Percentiles rank a stretch among this genome's conserved stretches.
Conservation (phyloP, 2,888 invertebrate species). For the Cordilura impudica region DNA sequence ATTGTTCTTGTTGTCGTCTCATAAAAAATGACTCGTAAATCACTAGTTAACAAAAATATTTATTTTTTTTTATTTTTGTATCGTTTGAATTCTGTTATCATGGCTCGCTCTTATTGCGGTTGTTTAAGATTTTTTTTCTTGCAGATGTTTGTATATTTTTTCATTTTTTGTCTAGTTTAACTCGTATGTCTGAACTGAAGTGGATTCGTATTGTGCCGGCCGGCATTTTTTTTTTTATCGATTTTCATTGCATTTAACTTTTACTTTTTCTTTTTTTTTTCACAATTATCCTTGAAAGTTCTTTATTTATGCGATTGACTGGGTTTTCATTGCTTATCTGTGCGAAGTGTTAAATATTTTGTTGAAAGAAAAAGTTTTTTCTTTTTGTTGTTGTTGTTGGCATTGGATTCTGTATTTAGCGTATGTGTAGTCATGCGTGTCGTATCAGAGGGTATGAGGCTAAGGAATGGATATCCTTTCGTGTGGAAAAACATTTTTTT, state of each 20-base stretch:
- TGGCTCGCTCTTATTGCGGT: conserved; percentile 12
- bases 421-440: not conserved
- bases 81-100: not conserved
- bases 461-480: not conserved
- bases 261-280: conserved; percentile 10
- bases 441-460: not conserved
- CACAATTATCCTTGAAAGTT: conserved; percentile 36
- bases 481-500: no score
- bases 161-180: not conserved
- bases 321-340: conserved; percentile 28
- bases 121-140: conserved; percentile 26
- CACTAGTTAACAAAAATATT: conserved; percentile 48
- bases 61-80: conserved; percentile 1
- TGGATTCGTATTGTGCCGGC: conserved; percentile 18
- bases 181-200: not conserved
- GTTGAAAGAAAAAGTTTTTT: conserved; percentile 54
- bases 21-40: conserved; percentile 46
- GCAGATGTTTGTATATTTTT: not conserved
- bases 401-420: not conserved
- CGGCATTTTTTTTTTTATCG: conserved; percentile 37
- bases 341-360: conserved; percentile 53
- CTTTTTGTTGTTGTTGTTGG: not conserved
- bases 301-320: conserved; percentile 54
- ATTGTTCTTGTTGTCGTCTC: conserved; percentile 24
- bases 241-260: conserved; percentile 38